Evolutionary conservation across 2,113 vertebrate species (phyloP).

Genomic region (Urocynchramus pylzowi): DNA sequence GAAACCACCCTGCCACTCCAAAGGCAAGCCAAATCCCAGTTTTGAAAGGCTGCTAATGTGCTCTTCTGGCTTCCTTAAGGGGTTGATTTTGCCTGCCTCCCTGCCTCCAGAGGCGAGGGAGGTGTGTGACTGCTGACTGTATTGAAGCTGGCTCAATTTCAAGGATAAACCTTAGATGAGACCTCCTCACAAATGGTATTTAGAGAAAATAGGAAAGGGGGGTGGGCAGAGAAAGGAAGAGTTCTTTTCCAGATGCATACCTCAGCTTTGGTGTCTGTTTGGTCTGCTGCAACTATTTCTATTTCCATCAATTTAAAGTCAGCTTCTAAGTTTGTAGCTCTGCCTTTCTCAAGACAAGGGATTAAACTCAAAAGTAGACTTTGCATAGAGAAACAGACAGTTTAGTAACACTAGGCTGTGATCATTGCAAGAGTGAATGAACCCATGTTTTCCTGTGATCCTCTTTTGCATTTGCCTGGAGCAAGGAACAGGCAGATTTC

Average conservation of each 20-base stretch:
- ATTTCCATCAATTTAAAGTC: background rate
- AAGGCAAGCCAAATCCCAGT: background rate
- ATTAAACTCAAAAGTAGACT: background rate
- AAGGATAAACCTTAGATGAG: background rate
- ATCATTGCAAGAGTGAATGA: background rate
- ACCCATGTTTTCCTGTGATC: background rate
- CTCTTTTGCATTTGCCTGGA: background rate
- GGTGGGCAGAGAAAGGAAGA: rapidly evolving
- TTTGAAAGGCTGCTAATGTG: background rate
- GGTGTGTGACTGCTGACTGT: background rate
- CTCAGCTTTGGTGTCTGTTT: background rate
- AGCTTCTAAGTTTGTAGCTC: background rate
- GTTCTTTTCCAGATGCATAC: background rate
- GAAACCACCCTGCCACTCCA: background rate
- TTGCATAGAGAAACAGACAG: background rate
- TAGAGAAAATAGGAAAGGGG: background rate
- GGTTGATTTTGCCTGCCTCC: background rate
- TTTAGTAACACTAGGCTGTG: background rate
- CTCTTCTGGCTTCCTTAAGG: background rate
- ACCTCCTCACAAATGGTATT: background rate
- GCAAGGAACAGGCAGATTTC: background rate
- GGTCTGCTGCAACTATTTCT: background rate
- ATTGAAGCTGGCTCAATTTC: background rate
- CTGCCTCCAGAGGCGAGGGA: too few relatives aligned
- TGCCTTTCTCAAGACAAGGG: background rate